phyloP scores from a whole-genome alignment of 2,797 vertebrate species.

The Hippoglossus hippoglossus region DNA sequence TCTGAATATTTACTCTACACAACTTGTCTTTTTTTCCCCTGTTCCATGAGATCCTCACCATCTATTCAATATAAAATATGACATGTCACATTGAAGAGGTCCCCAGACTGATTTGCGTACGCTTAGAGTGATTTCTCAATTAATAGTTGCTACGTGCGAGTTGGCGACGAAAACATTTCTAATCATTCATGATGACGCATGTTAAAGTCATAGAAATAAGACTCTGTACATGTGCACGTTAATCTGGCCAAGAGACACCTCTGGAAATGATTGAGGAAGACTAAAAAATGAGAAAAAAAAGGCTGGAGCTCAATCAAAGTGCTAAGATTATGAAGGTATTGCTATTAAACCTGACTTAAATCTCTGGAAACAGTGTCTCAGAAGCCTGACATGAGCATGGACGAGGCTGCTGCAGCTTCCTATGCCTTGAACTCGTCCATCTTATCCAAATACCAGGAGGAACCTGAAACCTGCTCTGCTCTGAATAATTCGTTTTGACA shows the following conservation, averaged over 20 bases:
- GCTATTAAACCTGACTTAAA: conserved; percentile 32
- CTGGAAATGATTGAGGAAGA: conserved; percentile 14
- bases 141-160: too few species aligned
- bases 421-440: conserved; percentile 37
- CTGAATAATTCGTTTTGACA: conserved; percentile 71
- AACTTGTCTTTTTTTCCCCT: too few species aligned
- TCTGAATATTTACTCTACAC: too few species aligned
- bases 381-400: conserved; percentile 22
- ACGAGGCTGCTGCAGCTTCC: conserved; percentile 29
- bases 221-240: conserved; percentile 4
- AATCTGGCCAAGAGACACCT: conserved; percentile 12
- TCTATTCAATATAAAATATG: too few species aligned
- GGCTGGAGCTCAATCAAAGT: conserved; percentile 8
- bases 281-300: not conserved
- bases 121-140: too few species aligned
- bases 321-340: conserved; percentile 30
- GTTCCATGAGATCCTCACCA: too few species aligned
- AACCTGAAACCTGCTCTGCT: conserved; percentile 65
- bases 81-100: too few species aligned
- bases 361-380: conserved; percentile 39
- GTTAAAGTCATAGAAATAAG: too few species aligned
- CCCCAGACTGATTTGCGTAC: too few species aligned
- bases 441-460: conserved; percentile 58
- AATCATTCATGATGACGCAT: too few species aligned
- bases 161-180: too few species aligned